Evolutionary conservation across 2,888 invertebrate species (phyloP).

Genomic region (Pollenia griseotomentosa): DNA sequence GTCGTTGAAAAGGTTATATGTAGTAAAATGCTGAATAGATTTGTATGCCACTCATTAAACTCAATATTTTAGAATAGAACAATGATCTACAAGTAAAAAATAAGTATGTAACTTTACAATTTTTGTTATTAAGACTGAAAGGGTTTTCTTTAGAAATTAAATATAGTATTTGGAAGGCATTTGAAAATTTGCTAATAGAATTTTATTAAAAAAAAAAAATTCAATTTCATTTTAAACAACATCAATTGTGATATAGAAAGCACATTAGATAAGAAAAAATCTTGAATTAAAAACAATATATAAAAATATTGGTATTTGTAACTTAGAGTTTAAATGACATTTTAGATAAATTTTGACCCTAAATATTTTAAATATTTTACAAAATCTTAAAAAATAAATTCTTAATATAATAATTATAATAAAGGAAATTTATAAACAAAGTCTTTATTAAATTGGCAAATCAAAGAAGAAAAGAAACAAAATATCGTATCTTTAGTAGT

Average conservation of each 20-base stretch:
- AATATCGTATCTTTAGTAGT: slow-evolving; percentile 20
- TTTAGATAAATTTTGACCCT: slow-evolving; percentile 40
- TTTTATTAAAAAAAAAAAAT: slow-evolving; percentile 18
- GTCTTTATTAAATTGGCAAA: background rate
- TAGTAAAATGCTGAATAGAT: background rate
- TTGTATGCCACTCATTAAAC: background rate
- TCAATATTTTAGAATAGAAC: slow-evolving; percentile 1
- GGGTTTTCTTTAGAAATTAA: slow-evolving; percentile 43
- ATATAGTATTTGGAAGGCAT: background rate
- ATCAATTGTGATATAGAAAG: slow-evolving; percentile 70
- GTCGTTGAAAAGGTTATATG: background rate
- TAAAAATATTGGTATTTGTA: slow-evolving; percentile 6
- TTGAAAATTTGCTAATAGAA: slow-evolving; percentile 15
- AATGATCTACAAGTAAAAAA: background rate
- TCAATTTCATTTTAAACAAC: slow-evolving; percentile 18
- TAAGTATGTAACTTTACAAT: background rate
- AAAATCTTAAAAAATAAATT: slow-evolving; percentile 5
- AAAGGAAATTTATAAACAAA: background rate
- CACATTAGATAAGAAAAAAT: slow-evolving; percentile 52
- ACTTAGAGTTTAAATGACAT: background rate
- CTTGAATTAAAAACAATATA: background rate
- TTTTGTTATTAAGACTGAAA: slow-evolving; percentile 65
- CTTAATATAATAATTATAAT: slow-evolving; percentile 4
- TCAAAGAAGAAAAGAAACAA: background rate
- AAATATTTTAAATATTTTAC: slow-evolving; percentile 1